Base-by-base conservation (phyloP, 2,888 invertebrate species). In the Harpagoxenus sublaevis region DNA sequence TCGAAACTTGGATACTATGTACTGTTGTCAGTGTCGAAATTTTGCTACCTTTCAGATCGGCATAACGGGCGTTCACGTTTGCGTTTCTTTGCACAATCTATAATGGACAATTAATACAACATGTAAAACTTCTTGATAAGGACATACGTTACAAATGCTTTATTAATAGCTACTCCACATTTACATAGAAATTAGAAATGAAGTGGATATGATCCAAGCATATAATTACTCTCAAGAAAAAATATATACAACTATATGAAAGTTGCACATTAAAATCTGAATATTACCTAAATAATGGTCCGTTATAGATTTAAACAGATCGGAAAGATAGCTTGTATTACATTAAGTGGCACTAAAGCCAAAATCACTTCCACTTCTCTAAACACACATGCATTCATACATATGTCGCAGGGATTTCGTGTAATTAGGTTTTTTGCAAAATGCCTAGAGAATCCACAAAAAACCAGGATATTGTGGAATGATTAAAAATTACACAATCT, bases 1-100 rank as follows among this genome's bases (percentile, higher is more conserved):
- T 98, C 94, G 98, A 98, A 95, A 99, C 98, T 96, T 98, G 98
- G 96, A 98, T 97, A 96, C 98, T 98, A 96, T 98, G 97, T 95
- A 97, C 97, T 91, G 97, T 97, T 90, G 97, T 98, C 95, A 98
- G 96, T 93, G 98, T 98, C 91, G 97, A 97, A 95, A 98, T 98
- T 97, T 98, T 98, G 96, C 97, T 97, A 96, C 98, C 98, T 97
- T 98, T 98, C 97, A 98, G 96, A 96, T 98, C 98, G 95, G 97
- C 97, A 96, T 98, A 98, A 94, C 97, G 97, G 95, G 97, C 96
- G 95, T 97, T 97, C 94, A 97, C 96, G 95, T 96, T 96, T 90
- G 95, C 96, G 96, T 97, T 96, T 96, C 96, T 96, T 94, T 95
- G 95, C 89, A 95, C 95, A 92, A 95, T 95, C 96, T 96, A 95